A percentile compares a stretch with the other conserved stretches of the same genome.
These are phyloP conservation scores for Bubo bubo DNA, from an alignment of 2,113 vertebrate genomes.

Conservation along the genomic window DNA sequence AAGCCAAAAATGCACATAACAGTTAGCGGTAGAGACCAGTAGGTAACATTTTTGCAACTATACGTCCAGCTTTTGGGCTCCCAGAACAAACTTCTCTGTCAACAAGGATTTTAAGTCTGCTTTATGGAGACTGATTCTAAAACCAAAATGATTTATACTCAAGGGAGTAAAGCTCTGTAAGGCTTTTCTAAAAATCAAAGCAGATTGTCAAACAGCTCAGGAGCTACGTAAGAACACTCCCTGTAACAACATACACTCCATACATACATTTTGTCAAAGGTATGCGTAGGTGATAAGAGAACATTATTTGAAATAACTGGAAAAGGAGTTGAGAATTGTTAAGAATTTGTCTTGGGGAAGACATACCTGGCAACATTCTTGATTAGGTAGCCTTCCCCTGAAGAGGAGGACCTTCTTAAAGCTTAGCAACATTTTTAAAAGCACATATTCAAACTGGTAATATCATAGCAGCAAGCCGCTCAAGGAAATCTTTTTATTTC, in stretches of 20 bases:
- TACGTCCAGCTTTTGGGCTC: background rate
- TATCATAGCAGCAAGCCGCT: background rate
- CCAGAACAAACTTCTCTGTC: background rate
- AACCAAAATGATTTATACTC: background rate
- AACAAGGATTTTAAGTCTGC: background rate
- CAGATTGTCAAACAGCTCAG: background rate
- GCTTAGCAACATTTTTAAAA: background rate
- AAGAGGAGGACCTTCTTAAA: background rate
- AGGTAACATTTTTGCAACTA: background rate
- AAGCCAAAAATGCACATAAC: background rate
- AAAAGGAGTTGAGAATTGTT: background rate
- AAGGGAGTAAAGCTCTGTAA: background rate
- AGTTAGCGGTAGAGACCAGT: background rate
- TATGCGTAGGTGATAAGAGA: background rate
- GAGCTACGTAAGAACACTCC: background rate
- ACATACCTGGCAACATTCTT: background rate
- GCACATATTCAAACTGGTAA: background rate
- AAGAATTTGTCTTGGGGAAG: background rate
- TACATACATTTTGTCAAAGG: background rate
- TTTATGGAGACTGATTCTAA: background rate
- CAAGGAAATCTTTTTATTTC: background rate
- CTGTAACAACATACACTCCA: background rate
- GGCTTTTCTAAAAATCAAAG: background rate
- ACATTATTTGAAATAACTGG: background rate
- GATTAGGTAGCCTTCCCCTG: background rate